These are phyloP conservation scores for Percopsis omiscomaycus DNA, from an alignment of 2,797 vertebrate species.

Conservation along the genomic window DNA sequence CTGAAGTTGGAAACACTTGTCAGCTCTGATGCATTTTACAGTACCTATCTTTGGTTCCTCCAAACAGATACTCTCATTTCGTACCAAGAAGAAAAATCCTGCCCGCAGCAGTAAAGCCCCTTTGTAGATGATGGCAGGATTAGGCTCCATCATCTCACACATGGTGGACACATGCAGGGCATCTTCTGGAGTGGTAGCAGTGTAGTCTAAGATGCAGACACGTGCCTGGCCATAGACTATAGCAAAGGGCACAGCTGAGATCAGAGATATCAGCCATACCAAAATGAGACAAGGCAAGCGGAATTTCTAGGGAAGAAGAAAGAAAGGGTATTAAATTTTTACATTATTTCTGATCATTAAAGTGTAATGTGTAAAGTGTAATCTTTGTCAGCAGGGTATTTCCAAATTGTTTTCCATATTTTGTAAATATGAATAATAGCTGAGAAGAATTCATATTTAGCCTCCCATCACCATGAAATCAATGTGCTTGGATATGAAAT, in stretches of 20 bases:
- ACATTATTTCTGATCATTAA: background rate
- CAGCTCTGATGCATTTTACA: background rate
- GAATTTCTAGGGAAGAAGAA: constrained; percentile 56
- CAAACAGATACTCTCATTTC: background rate
- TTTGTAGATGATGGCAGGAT: constrained; percentile 76
- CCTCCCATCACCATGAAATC: no score
- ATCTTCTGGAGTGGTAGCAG: constrained; percentile 63
- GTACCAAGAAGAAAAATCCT: constrained; percentile 75
- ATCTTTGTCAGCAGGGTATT: no score
- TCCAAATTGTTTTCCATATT: background rate
- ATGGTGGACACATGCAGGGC: constrained; percentile 76
- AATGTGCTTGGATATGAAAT: no score
- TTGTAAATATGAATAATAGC: background rate
- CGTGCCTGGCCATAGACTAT: constrained; percentile 75
- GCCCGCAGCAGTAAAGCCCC: constrained; percentile 73
- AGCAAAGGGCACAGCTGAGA: constrained; percentile 75
- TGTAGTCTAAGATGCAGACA: constrained; percentile 79
- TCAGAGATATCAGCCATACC: constrained; percentile 78
- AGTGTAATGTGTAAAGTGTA: no score
- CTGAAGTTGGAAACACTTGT: constrained; percentile 27
- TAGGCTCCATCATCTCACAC: constrained; percentile 80
- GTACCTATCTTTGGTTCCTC: background rate
- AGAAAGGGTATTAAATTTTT: background rate
- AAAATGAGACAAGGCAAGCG: constrained; percentile 69
- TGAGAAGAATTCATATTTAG: no score